Percentiles rank a stretch among this genome's conserved stretches.
Evolutionary conservation across 2,113 vertebrate species (phyloP).

Genomic region (Hemiscyllium ocellatum): DNA sequence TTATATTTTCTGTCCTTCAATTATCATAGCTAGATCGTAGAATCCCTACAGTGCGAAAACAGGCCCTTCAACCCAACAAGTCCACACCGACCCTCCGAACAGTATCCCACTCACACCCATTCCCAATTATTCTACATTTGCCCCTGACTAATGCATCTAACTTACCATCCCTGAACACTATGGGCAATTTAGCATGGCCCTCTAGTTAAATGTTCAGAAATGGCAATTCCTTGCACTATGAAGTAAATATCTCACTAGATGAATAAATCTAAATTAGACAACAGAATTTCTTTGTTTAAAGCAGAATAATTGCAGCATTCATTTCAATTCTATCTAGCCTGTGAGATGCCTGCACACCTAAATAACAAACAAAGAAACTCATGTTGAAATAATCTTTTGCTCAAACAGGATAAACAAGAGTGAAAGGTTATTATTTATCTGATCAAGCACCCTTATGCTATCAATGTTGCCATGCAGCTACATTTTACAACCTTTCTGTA

Average conservation of each 20-base stretch:
- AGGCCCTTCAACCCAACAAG: too few species aligned
- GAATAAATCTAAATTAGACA: not conserved
- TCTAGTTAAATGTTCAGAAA: too few species aligned
- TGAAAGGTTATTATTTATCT: not conserved
- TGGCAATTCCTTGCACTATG: not conserved
- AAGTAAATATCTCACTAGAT: not conserved
- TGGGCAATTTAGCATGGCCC: too few species aligned
- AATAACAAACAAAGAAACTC: not conserved
- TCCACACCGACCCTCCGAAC: too few species aligned
- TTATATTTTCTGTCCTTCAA: not conserved
- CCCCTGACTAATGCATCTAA: too few species aligned
- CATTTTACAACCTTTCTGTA: not conserved
- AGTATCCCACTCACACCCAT: too few species aligned
- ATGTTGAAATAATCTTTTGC: not conserved
- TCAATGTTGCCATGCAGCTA: not conserved
- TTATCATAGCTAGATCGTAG: too few species aligned
- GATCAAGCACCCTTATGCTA: not conserved
- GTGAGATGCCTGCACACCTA: not conserved
- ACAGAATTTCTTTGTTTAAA: not conserved
- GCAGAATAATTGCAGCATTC: not conserved
- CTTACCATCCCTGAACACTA: too few species aligned
- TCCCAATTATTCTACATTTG: too few species aligned
- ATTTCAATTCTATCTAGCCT: not conserved
- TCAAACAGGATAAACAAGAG: not conserved
- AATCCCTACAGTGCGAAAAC: too few species aligned